Conservation (phyloP, 2,113 vertebrate genomes). For the Chaenocephalus aceratus region DNA sequence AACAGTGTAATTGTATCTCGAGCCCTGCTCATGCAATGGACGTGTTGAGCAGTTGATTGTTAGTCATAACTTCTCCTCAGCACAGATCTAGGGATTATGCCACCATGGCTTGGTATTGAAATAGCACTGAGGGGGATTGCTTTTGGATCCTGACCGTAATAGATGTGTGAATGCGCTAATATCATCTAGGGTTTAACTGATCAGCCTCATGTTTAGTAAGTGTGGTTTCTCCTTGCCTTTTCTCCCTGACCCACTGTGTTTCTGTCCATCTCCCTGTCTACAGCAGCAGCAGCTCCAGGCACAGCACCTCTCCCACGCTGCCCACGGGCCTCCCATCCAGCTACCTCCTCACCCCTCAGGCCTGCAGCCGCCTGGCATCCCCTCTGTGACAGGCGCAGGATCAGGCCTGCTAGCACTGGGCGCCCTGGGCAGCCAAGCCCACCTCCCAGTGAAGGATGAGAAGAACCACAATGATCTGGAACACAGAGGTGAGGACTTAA, state of each 20-base stretch:
- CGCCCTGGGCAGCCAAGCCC: conserved; percentile 93
- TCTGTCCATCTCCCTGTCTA: conserved; percentile 62
- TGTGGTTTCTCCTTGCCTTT: conserved; percentile 48
- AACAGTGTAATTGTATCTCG: conserved; percentile 20
- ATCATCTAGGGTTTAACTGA: conserved; percentile 60
- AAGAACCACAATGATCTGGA: conserved; percentile 97
- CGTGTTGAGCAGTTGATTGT: conserved; percentile 43
- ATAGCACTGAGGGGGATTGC: conserved; percentile 55
- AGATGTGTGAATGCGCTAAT: conserved; percentile 68
- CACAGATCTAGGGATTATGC: conserved; percentile 54
- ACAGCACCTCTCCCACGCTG: conserved; percentile 95
- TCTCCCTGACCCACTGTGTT: conserved; percentile 78
- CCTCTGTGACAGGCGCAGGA: conserved; percentile 88
- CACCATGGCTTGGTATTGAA: conserved; percentile 46
- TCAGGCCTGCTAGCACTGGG: conserved; percentile 93
- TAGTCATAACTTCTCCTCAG: conserved; percentile 40
- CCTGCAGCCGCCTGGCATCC: conserved; percentile 93
- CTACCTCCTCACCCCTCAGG: conserved; percentile 94
- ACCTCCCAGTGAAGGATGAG: conserved; percentile 95
- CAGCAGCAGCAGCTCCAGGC: conserved; percentile 99
- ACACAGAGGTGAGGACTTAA: conserved; percentile 88
- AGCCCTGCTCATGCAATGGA: conserved; percentile 24
- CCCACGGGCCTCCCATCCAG: conserved; percentile 93
- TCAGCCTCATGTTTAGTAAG: conserved; percentile 47
- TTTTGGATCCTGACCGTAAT: conserved; percentile 61